Percentiles rank a stretch among this genome's conserved stretches.
These are phyloP conservation scores for Bicyclus anynana DNA, from an alignment of 1,140 invertebrate species.

Conservation along the genomic window DNA sequence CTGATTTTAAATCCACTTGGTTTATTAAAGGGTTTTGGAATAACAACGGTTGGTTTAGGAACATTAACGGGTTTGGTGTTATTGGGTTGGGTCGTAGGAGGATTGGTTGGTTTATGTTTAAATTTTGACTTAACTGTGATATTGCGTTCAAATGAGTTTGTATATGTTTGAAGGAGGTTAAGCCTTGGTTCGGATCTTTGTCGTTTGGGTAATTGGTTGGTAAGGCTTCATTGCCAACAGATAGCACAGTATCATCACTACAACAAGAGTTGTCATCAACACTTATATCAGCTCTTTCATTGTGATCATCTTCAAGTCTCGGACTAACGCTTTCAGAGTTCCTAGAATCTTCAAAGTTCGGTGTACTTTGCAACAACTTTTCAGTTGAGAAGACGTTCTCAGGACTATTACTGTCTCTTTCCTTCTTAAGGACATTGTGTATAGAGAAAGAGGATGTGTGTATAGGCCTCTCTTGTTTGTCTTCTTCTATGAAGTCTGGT, in stretches of 20 bases:
- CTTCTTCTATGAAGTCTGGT: constrained; percentile 54
- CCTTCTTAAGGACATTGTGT: constrained; percentile 73
- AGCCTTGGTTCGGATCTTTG: constrained; percentile 43
- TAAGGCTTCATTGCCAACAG: constrained; percentile 81
- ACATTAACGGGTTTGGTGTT: constrained; percentile 73
- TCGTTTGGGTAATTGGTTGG: constrained; percentile 40
- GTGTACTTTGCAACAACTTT: constrained; percentile 68
- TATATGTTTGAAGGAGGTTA: constrained; percentile 79
- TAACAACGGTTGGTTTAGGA: constrained; percentile 71
- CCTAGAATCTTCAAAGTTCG: constrained; percentile 62
- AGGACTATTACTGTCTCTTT: constrained; percentile 67
- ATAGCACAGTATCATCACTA: constrained; percentile 82
- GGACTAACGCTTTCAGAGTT: constrained; percentile 53
- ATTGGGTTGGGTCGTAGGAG: constrained; percentile 69
- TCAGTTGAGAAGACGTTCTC: constrained; percentile 76
- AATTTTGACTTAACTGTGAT: constrained; percentile 76
- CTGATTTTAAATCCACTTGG: constrained; percentile 54
- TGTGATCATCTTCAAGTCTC: constrained; percentile 53
- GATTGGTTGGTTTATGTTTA: constrained; percentile 64
- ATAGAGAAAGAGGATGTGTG: constrained; percentile 70
- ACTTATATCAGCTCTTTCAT: constrained; percentile 58
- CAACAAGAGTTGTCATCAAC: constrained; percentile 78
- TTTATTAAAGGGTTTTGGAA: constrained; percentile 65
- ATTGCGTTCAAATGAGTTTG: constrained; percentile 79
- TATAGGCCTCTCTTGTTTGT: constrained; percentile 47